Base-by-base conservation (phyloP, 2,888 invertebrate genomes). In the Yponomeuta cagnagella region DNA sequence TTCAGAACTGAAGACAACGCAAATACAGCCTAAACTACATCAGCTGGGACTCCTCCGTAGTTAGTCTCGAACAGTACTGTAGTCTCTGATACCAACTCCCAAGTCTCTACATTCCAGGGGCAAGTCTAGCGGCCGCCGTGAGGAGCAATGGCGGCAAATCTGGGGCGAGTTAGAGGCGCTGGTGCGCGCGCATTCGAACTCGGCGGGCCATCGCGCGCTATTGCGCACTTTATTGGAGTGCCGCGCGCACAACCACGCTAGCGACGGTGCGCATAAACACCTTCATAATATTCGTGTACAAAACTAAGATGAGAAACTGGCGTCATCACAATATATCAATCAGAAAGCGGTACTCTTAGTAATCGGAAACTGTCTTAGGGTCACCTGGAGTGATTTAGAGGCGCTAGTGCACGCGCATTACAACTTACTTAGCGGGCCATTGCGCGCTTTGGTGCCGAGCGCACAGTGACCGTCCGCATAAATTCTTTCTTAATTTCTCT, bases 141-240 rank as follows among this genome's bases (percentile, higher is more conserved):
- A 98, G 77, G 98, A 98, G 80, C 97, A 98, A 78, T 98, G 98
- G 90, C 95, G 97, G 68, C 94, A 97, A 48, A 94, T 98, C 83
- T 99, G 98, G 96, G 93, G 94, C 48, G 98, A 99, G 83, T 85
- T 98, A 69, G 98, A 98, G 83, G 95, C 95, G 12, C 93, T 98
- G 63, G 89, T 98, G 0, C 95, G 96, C 71, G 94, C 95, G 43
- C 96, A 96, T 82, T 93, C 96, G 43, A 95, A 95, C 70, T 96
- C 97, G 0, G 92, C 95, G 4, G 95, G 95, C 75, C 98, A 98
- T 81, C 94, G 95, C 73, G 94, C 95, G 72, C 93, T 98, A 30
- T 89, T 98, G 68, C 95, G 95, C 69, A 97, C 97, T 80, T 89
- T 98, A 68, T 92, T 97, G 43, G 98, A 98, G 78, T 96, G 96